These are phyloP conservation scores for Leucania comma DNA, from an alignment of 2,888 invertebrate genomes.

Conservation along the genomic window DNA sequence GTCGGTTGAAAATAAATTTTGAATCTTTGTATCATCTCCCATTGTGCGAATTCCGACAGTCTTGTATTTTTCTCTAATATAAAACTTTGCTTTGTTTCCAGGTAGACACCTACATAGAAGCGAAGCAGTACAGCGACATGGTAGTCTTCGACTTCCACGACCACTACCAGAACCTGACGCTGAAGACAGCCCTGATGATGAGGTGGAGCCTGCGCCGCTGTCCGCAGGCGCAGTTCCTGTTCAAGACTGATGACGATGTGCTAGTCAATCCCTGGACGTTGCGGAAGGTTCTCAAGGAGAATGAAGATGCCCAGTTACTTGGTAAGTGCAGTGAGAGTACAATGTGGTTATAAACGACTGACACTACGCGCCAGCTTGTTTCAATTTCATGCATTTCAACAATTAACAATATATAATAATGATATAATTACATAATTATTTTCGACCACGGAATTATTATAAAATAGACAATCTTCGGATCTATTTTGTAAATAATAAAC, in stretches of 20 bases:
- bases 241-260: constrained; percentile 92
- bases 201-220: constrained; percentile 91
- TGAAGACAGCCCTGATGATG: constrained; percentile 92
- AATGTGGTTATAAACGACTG: too few relatives aligned
- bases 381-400: too few relatives aligned
- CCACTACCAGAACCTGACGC: constrained; percentile 92
- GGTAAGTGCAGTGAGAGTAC: constrained; percentile 78
- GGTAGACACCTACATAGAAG: constrained; percentile 86
- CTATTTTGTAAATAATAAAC: too few relatives aligned
- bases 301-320: constrained; percentile 83
- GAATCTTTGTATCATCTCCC: too few relatives aligned
- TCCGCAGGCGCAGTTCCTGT: constrained; percentile 86
- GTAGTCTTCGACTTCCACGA: constrained; percentile 92
- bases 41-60: too few relatives aligned
- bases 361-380: too few relatives aligned
- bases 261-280: constrained; percentile 90
- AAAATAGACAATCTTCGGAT: too few relatives aligned
- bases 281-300: constrained; percentile 71
- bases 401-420: too few relatives aligned
- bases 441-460: too few relatives aligned
- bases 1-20: too few relatives aligned
- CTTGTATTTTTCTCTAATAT: neutral
- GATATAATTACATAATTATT: too few relatives aligned
- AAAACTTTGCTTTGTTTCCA: constrained; percentile 57
- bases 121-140: constrained; percentile 90